Base-by-base conservation (phyloP, 2,797 vertebrate genomes). In the Syngnathus acus region DNA sequence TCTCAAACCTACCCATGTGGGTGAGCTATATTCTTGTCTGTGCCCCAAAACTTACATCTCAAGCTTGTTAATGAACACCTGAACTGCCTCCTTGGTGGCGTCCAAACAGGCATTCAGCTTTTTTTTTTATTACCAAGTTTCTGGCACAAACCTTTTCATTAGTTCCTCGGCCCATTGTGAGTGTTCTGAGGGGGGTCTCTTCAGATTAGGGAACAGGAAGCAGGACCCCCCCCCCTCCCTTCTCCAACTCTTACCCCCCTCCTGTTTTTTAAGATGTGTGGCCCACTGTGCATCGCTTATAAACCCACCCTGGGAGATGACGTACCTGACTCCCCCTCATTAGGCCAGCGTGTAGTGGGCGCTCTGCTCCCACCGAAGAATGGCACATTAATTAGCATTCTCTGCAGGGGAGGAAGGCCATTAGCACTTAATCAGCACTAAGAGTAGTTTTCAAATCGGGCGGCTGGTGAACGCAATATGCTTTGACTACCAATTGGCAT, bases 361-460 rank as follows among this genome's bases (percentile, higher is more conserved):
- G 86, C 86, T 89, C 84, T 71, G 82, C 74, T 72, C 9, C 50
- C 50, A 61, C 84, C 66, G 87, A 80, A 91, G 89, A 92, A 92
- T 90, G 81, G 83, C 77, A 62, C 85, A 86, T 90, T 92, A 92
- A 92, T 92, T 92, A 91, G 89, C 89, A 90, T 91, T 91, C 90
- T 89, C 90, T 70, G 86, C 88, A 89, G 89, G 89, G 88, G 82
- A 83, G 83, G 87, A 79, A 82, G 89, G 9, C 8, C 90, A 92
- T 92, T 92, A 92, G 89, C 89, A 91, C 91, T 92, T 91, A 89
- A 92, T 92, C 92, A 92, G 89, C 79, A 81, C 86, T 79, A 86
- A 86, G 87, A 90, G 89, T 75, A 84, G 85, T 82, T 89, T 89
- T 92, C 89, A 89, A 55, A 78, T 55, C 55, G 62, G 77, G 67